These are phyloP conservation scores for Centrocercus urophasianus DNA, from an alignment of 2,113 vertebrate genomes.

Conservation along the genomic window DNA sequence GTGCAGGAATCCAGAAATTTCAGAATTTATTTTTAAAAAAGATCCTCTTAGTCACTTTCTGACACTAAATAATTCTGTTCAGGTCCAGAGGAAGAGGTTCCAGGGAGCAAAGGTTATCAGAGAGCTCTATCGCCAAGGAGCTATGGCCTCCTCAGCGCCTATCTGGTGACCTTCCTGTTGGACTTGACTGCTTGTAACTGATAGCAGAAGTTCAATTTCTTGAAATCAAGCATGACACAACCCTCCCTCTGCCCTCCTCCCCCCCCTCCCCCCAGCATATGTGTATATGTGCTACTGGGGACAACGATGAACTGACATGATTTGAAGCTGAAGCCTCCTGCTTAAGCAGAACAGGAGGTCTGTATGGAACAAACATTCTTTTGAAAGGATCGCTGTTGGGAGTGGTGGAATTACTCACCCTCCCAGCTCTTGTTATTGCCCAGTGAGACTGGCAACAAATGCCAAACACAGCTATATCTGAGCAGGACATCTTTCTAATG, in stretches of 20 bases:
- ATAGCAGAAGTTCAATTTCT: not conserved
- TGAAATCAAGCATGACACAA: not conserved
- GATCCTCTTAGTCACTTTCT: not conserved
- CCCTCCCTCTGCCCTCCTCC: no score
- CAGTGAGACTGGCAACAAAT: not conserved
- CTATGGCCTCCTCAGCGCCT: accelerated
- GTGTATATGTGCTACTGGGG: not conserved
- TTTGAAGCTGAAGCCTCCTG: not conserved
- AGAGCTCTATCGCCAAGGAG: not conserved
- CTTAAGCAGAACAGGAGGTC: not conserved
- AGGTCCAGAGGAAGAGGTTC: not conserved
- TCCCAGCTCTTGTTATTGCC: not conserved
- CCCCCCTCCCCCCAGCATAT: not conserved
- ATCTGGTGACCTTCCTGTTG: not conserved
- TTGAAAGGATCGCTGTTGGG: not conserved
- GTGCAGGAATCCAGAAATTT: not conserved
- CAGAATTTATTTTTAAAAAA: not conserved
- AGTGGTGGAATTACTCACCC: not conserved
- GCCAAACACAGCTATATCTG: not conserved
- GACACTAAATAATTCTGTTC: not conserved
- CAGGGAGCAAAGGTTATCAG: not conserved
- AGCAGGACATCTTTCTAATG: not conserved
- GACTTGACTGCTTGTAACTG: not conserved
- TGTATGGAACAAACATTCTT: no score
- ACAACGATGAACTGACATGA: not conserved